Base-by-base conservation (phyloP, 2,113 vertebrate genomes). In the Beaufortia kweichowensis region DNA sequence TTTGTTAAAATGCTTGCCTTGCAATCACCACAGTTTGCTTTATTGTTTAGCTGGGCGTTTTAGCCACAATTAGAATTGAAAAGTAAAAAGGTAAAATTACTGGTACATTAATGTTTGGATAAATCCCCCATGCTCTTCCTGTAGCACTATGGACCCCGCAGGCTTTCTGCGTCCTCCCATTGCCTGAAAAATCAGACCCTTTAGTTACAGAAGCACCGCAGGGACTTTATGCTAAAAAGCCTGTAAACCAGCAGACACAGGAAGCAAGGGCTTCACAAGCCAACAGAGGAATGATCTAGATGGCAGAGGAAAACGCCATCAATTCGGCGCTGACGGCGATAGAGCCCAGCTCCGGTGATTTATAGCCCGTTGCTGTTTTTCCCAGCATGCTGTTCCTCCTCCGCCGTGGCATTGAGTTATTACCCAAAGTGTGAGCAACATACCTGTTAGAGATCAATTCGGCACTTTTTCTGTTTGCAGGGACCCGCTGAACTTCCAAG, bases 371-470 rank as follows among this genome's bases (percentile, higher is more conserved):
- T 60, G 73, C 71, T 26, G 71, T 76, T 81, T 77, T 74, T 66
- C 56, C 69, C 75, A 75, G 81, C 29, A 7, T 48, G 78, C 75
- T 39, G 12, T 73, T 67, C 77, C 75, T 64, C 73, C 41, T 60
- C 19, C 43, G 7, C 23, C 6, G 8, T 79, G 71, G 75, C 62
- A 81, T 73, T 81, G 79, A 81, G 72, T 69, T 79, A 82, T 84
- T 72, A 69, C 41, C 56, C 57, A 76, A 60, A 85, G 72, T 79
- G 76, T 81, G 81, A 81, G 35, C 78, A 81, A 76, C 76, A 64
- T 76, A 79, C 81, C 79, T 83, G 79, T 74, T 77, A 64, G 66
- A 76, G 67, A 83, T 85, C 81, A 82, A 85, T 85, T 61, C 46
- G 11, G 19, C 61, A 24, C 29, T 75, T 69, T 78, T 48, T 75